These are phyloP conservation scores for Tadarida brasiliensis DNA, from an alignment of 2,797 vertebrate genomes.

Conservation along the genomic window DNA sequence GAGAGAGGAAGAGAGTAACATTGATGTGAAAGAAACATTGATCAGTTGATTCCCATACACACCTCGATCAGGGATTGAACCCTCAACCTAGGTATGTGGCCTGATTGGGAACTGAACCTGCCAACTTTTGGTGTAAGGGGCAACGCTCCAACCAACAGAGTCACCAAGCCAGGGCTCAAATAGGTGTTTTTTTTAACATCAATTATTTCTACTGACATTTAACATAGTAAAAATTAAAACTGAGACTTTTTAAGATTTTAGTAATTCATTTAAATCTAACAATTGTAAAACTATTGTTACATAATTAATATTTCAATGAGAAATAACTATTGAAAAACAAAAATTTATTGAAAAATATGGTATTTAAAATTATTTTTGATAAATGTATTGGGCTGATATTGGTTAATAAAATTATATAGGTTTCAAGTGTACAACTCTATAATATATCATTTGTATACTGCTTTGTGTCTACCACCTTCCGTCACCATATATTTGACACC, in stretches of 20 bases:
- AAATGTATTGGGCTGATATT: background rate
- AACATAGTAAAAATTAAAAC: slow-evolving; percentile 52
- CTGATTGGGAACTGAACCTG: no score
- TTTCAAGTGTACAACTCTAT: background rate
- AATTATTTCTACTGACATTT: slow-evolving; percentile 36
- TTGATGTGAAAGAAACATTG: no score
- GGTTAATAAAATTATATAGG: background rate
- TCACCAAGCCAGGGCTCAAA: no score
- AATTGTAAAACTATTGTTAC: slow-evolving; percentile 22
- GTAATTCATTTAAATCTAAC: slow-evolving; percentile 18
- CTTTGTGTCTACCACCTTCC: background rate
- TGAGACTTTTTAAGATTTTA: background rate
- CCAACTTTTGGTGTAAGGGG: no score
- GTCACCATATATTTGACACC: background rate
- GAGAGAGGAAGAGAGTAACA: no score
- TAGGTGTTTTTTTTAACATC: background rate
- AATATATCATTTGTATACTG: background rate
- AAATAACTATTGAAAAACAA: background rate
- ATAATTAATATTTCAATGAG: slow-evolving; percentile 1
- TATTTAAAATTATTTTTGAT: background rate
- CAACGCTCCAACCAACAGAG: no score
- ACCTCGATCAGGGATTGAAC: no score
- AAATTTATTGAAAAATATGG: background rate
- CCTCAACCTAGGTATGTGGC: no score
- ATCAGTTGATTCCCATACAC: no score